phyloP scores from a whole-genome alignment of 2,113 vertebrate species.

The Pyrgilauda ruficollis region DNA sequence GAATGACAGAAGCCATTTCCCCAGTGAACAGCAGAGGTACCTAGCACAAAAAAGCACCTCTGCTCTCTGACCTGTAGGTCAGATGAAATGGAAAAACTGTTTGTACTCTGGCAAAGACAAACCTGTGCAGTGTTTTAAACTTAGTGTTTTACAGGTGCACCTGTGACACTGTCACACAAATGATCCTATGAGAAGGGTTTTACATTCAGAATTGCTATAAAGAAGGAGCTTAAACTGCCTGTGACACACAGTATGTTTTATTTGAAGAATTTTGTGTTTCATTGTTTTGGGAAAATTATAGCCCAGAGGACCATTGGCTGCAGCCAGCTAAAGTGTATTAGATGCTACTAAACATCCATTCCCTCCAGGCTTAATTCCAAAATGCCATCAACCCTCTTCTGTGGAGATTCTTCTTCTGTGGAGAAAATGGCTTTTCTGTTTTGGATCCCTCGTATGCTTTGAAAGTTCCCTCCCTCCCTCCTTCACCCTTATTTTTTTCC shows the following conservation, averaged over 20 bases:
- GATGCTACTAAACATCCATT: not conserved
- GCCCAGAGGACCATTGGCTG: not conserved
- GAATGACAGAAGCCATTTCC: not conserved
- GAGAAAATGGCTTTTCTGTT: not conserved
- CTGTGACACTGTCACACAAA: not conserved
- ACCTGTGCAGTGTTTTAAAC: not conserved
- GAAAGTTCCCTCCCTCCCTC: not conserved
- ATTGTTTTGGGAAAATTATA: not conserved
- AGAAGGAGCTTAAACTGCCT: not conserved
- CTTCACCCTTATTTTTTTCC: accelerated
- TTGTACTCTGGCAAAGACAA: not conserved
- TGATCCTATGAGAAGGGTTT: not conserved
- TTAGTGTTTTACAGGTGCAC: not conserved
- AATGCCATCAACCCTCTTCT: not conserved
- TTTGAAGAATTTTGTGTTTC: not conserved
- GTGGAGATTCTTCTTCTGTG: not conserved
- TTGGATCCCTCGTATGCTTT: not conserved
- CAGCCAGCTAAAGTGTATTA: not conserved
- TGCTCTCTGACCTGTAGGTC: not conserved
- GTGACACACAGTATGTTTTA: not conserved
- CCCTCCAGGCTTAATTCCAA: not conserved
- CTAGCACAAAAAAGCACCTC: not conserved
- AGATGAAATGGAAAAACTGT: not conserved
- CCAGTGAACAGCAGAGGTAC: not conserved
- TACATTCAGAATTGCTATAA: not conserved